Evolutionary conservation across 2,888 invertebrate species (phyloP).

Genomic region (Agonopterix alstromeriana): DNA sequence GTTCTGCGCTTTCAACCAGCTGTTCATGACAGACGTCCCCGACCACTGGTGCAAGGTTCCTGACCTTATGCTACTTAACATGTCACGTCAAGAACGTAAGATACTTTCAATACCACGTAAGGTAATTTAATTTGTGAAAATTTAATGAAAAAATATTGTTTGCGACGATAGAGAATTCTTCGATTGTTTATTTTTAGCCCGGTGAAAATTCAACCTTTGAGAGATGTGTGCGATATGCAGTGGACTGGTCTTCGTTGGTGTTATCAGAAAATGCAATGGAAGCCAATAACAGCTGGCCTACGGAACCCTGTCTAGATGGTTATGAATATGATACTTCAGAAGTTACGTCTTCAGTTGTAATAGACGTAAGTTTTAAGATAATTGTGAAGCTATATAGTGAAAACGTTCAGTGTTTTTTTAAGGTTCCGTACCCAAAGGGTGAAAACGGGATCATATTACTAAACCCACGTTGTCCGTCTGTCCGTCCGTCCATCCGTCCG

Average conservation of each 20-base stretch:
- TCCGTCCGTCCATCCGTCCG: no score
- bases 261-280: constrained; percentile 37
- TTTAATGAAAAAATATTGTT: constrained; percentile 13
- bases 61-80: constrained; percentile 72
- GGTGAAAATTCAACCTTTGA: constrained; percentile 73
- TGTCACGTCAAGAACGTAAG: constrained; percentile 77
- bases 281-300: constrained; percentile 77
- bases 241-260: constrained; percentile 81
- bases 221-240: constrained; percentile 83
- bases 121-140: constrained; percentile 34
- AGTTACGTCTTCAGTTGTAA: constrained; percentile 87
- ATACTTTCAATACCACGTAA: constrained; percentile 80
- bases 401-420: no score
- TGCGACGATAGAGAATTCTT: neutral
- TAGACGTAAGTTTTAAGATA: constrained; percentile 79
- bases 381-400: no score
- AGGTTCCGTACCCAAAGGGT: no score
- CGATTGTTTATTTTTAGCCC: constrained; percentile 30
- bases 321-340: constrained; percentile 86
- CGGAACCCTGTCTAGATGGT: constrained; percentile 83
- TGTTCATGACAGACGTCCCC: constrained; percentile 93
- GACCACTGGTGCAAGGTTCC: constrained; percentile 91
- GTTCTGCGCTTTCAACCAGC: constrained; percentile 94
- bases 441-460: no score
- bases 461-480: no score